Percentiles rank a stretch among this genome's conserved stretches.
These are phyloP conservation scores for Enteromius thamalakanensis DNA, from an alignment of 2,797 vertebrate genomes.

Conservation along the genomic window DNA sequence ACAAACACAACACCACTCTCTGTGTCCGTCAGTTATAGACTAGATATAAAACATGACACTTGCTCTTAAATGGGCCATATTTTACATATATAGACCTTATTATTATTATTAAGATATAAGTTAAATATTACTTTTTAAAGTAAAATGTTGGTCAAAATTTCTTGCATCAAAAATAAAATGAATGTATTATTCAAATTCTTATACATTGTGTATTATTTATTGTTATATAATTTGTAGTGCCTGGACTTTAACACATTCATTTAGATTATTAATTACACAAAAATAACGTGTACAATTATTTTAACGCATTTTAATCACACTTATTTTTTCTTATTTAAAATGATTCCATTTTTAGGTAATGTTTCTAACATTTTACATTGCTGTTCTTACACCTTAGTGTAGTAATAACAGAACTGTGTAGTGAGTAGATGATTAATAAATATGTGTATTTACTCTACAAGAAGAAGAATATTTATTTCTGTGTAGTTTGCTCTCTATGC, in stretches of 20 bases:
- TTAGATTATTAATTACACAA: no score
- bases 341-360: no score
- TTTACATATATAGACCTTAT: no score
- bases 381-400: neutral
- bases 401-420: neutral
- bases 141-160: neutral
- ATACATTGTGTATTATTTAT: neutral
- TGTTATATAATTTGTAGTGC: neutral
- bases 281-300: no score
- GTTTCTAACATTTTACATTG: neutral
- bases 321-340: no score
- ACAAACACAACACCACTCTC: neutral
- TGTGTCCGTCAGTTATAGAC: neutral
- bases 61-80: no score
- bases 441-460: neutral
- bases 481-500: no score
- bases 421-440: neutral
- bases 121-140: neutral
- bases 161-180: neutral
- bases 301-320: no score
- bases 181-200: no score
- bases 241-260: no score
- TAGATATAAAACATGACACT: neutral
- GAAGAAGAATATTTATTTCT: neutral
- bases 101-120: no score